These are phyloP conservation scores for Callaeas wilsoni DNA, from an alignment of 2,113 vertebrate species.

Conservation along the genomic window DNA sequence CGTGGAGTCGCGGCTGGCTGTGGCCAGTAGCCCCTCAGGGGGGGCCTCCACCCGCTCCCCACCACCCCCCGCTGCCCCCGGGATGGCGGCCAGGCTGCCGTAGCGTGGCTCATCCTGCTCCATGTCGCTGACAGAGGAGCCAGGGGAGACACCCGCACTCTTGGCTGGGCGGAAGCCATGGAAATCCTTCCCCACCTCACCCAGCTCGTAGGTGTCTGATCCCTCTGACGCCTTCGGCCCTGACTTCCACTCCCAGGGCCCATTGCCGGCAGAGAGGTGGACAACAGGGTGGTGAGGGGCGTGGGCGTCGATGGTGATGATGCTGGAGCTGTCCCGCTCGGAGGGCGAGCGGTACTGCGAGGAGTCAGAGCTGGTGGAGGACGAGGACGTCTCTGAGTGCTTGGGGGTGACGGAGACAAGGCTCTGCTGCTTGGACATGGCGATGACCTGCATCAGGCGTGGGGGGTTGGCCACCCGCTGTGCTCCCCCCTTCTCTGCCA, in stretches of 20 bases:
- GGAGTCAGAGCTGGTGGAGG: slow-evolving; percentile 85
- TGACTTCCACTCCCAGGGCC: slow-evolving; percentile 84
- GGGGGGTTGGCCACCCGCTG: slow-evolving; percentile 78
- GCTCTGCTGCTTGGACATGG: slow-evolving; percentile 89
- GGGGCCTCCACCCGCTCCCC: neutral
- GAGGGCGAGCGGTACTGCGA: slow-evolving; percentile 84
- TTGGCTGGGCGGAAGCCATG: slow-evolving; percentile 71
- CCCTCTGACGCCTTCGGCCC: neutral
- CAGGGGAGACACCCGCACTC: slow-evolving; percentile 68
- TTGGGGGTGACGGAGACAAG: slow-evolving; percentile 74
- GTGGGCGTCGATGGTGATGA: slow-evolving; percentile 87
- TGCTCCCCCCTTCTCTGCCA: slow-evolving; percentile 79
- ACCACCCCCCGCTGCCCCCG: slow-evolving; percentile 41
- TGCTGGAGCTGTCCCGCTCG: slow-evolving; percentile 80
- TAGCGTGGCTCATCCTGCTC: slow-evolving; percentile 76
- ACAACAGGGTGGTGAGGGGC: slow-evolving; percentile 86
- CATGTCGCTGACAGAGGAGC: slow-evolving; percentile 70
- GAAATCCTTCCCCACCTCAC: slow-evolving; percentile 75
- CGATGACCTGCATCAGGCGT: slow-evolving; percentile 88
- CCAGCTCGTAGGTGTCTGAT: slow-evolving; percentile 58
- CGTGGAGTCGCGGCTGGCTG: slow-evolving; percentile 76
- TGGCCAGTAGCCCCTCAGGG: slow-evolving; percentile 36
- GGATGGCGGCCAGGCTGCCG: slow-evolving; percentile 66
- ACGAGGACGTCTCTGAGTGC: slow-evolving; percentile 83
- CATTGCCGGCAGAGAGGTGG: slow-evolving; percentile 78